Evolutionary conservation across 2,888 invertebrate genomes (phyloP).

Genomic region (Dryadula phaetusa): DNA sequence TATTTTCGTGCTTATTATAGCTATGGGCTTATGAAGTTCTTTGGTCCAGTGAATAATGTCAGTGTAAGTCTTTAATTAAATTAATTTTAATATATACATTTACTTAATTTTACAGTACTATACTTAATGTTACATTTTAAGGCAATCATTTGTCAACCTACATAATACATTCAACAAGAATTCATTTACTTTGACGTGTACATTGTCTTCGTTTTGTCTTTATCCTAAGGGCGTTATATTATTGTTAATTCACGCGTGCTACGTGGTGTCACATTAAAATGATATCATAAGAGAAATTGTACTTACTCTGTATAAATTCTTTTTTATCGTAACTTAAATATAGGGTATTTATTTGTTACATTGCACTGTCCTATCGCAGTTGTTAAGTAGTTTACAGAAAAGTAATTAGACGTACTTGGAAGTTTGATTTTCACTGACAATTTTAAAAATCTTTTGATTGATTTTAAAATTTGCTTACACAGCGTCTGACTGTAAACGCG

Average conservation of each 20-base stretch:
- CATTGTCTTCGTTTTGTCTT: slow-evolving; percentile 19
- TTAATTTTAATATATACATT: too few relatives aligned
- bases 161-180: slow-evolving; percentile 14
- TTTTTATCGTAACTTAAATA: slow-evolving; percentile 6
- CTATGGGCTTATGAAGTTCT: not conserved
- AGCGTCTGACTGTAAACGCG: too few relatives aligned
- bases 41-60: not conserved
- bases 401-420: too few relatives aligned
- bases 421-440: too few relatives aligned
- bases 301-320: not conserved
- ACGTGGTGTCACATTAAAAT: slow-evolving; percentile 47
- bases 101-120: too few relatives aligned
- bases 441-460: not conserved
- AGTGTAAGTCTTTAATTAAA: not conserved
- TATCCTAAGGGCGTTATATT: slow-evolving; percentile 16
- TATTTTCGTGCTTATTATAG: slow-evolving; percentile 7
- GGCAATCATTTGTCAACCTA: slow-evolving; percentile 10
- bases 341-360: not conserved
- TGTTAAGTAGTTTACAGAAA: too few relatives aligned
- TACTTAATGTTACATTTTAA: slow-evolving; percentile 15
- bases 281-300: slow-evolving; percentile 16
- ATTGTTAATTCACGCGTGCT: slow-evolving; percentile 51
- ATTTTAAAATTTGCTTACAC: too few relatives aligned
- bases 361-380: not conserved
- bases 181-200: slow-evolving; percentile 23